Base-by-base conservation (phyloP, 2,797 vertebrate genomes). In the Tadarida brasiliensis region DNA sequence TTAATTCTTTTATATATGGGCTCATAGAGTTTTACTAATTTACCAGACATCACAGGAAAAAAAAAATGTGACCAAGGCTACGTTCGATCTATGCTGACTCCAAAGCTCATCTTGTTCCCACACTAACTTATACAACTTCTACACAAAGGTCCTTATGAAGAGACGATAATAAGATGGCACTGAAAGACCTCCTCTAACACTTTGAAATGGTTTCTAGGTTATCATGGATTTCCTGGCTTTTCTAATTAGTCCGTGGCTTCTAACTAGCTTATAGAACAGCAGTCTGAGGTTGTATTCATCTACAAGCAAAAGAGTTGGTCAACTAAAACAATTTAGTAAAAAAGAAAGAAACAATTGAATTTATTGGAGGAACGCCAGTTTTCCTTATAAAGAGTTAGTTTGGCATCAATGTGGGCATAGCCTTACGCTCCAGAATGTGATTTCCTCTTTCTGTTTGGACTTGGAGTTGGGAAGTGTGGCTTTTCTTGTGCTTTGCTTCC, bases 251-350 rank as follows among this genome's bases (percentile, higher is more conserved):
- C n/a, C 57, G 14, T 83, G 65, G 47, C 57, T 83, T 83, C 84
- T 87, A 83, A 73, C 56, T 78, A 90, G 84, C 80, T 94, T 89
- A 88, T 76, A 74, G 94, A 86, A 80, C 26, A 94, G 56, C 26
- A 88, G 14, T 49, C 81, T 96, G 71, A 74, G 84, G 63, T 54
- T 35, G 9, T 74, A 30, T 71, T 88, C n/a, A 61, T 96, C 70
- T 93, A 87, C 94, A 95, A 87, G 26, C 57, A 91, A 97, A 96
- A 59, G 57, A 94, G 80, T 96, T 94, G 90, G 89, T 87, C 65
- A 94, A 90, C 95, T 95, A 96, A 96, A 82, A 6, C 85, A 94
- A 85, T 85, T 92, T 94, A 88, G n/a, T 92, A 76, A 89, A 81
- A 86, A 76, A 83, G n/a, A 85, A 95, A 88, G 86, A 74, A 95